A percentile compares a stretch with the other conserved stretches of the same genome.
These are phyloP conservation scores for Scophthalmus maximus DNA, from an alignment of 2,113 vertebrate species.

Conservation along the genomic window DNA sequence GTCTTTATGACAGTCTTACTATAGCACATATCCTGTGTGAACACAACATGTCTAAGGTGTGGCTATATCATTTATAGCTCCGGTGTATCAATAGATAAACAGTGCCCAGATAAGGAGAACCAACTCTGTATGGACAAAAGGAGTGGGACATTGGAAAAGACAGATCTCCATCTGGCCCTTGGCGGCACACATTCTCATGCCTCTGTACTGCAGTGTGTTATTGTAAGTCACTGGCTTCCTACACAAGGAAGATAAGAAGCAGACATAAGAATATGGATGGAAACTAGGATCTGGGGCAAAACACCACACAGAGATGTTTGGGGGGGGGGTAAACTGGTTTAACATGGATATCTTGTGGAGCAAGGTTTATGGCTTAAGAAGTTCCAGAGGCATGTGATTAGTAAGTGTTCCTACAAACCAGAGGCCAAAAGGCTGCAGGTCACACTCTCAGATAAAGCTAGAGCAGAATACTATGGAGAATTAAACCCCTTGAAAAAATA, in stretches of 20 bases:
- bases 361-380: slow-evolving; percentile 37
- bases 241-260: slow-evolving; percentile 41
- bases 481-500: neutral
- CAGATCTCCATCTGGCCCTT: slow-evolving; percentile 30
- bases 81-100: slow-evolving; percentile 33
- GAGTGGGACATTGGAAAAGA: slow-evolving; percentile 29
- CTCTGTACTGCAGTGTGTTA: slow-evolving; percentile 19
- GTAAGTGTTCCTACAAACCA: slow-evolving; percentile 7
- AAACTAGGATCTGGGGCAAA: slow-evolving; percentile 5
- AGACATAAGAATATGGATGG: neutral
- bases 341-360: slow-evolving; percentile 1
- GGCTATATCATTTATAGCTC: slow-evolving; percentile 7
- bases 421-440: slow-evolving; percentile 19
- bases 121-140: slow-evolving; percentile 46
- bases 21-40: slow-evolving; percentile 22
- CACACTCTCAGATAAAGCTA: slow-evolving; percentile 1
- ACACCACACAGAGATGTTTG: slow-evolving; percentile 20
- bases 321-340: neutral
- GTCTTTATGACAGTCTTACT: too few relatives aligned
- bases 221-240: slow-evolving; percentile 23
- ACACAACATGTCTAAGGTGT: slow-evolving; percentile 14
- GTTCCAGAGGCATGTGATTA: slow-evolving; percentile 25
- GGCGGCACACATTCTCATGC: slow-evolving; percentile 25
- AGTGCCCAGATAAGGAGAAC: slow-evolving; percentile 37
- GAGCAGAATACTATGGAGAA: neutral